These are phyloP conservation scores for Ancistrus triradiatus DNA, from an alignment of 2,113 vertebrate genomes.

Conservation along the genomic window DNA sequence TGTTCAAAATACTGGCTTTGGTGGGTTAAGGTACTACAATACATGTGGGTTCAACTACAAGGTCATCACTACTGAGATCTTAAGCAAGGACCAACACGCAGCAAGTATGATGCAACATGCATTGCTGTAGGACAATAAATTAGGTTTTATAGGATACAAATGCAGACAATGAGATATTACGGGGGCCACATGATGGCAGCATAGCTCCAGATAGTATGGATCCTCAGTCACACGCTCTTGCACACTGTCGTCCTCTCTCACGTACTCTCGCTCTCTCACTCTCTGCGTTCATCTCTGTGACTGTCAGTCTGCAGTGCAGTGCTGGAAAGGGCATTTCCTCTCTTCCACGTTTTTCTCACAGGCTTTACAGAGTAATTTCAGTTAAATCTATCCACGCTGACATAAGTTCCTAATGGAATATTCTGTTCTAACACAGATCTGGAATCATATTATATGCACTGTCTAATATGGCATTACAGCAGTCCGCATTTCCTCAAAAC, in stretches of 20 bases:
- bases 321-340: slow-evolving; percentile 1
- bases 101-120: no score
- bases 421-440: slow-evolving; percentile 14
- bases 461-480: slow-evolving; percentile 1
- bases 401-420: slow-evolving; percentile 14
- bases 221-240: background rate
- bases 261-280: background rate
- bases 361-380: slow-evolving; percentile 9
- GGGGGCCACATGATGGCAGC: slow-evolving; percentile 37
- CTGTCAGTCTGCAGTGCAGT: slow-evolving; percentile 31
- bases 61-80: no score
- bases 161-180: no score
- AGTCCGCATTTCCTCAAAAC: background rate
- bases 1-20: no score
- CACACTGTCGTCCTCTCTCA: slow-evolving; percentile 29
- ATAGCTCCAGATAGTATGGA: slow-evolving; percentile 14
- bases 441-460: slow-evolving; percentile 3
- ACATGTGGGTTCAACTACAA: no score
- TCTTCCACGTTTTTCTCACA: background rate
- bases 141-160: no score
- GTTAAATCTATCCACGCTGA: slow-evolving; percentile 11
- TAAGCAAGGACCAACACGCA: no score
- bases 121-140: no score
- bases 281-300: background rate
- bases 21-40: no score